phyloP scores from a whole-genome alignment of 2,113 vertebrate species.

The Etia nguti region DNA sequence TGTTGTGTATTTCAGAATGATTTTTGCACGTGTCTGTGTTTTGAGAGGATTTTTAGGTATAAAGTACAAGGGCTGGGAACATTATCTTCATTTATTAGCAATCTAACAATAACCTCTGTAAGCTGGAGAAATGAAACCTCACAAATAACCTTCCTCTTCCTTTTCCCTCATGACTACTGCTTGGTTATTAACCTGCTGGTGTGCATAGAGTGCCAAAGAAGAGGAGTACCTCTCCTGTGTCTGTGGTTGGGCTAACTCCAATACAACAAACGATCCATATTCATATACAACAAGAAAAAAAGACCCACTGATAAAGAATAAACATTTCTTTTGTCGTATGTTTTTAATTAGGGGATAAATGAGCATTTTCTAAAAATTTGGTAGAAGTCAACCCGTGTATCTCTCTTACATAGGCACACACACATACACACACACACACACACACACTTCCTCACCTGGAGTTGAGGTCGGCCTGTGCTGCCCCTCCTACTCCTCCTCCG shows the following conservation, averaged over 20 bases:
- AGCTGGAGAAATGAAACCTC: not conserved
- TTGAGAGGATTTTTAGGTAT: not conserved
- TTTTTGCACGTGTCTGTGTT: fast-evolving
- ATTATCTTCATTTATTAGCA: not conserved
- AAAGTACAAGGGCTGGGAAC: not conserved
- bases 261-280: not conserved
- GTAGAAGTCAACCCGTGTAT: not conserved
- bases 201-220: not conserved
- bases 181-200: not conserved
- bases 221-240: not conserved
- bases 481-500: conserved; percentile 20
- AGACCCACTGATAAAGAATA: not conserved
- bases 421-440: not conserved
- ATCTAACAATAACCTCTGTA: not conserved
- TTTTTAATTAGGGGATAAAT: not conserved
- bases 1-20: not conserved
- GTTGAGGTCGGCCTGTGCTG: conserved; percentile 76
- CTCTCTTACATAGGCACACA: fast-evolving
- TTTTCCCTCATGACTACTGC: not conserved
- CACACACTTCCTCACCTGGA: conserved; percentile 78
- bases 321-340: not conserved
- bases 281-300: not conserved
- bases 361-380: not conserved
- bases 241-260: not conserved
- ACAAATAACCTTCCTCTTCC: not conserved